phyloP scores from a whole-genome alignment of 2,888 invertebrate genomes.

The Limenitis camilla region DNA sequence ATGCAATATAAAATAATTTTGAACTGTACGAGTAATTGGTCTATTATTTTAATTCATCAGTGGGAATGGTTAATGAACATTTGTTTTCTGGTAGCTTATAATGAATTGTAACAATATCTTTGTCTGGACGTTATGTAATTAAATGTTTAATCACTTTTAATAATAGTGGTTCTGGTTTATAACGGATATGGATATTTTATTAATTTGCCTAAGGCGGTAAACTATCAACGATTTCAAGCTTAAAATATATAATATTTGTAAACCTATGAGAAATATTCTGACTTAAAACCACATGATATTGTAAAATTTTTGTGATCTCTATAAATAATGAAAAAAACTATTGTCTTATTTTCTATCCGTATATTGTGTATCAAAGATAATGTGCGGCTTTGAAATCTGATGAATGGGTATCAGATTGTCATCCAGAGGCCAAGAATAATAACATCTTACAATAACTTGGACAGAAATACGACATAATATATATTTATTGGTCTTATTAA shows the following conservation, averaged over 20 bases:
- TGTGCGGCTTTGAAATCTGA: constrained; percentile 17
- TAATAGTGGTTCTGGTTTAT: neutral
- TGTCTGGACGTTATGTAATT: neutral
- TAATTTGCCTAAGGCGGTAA: neutral
- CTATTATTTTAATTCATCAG: constrained; percentile 13
- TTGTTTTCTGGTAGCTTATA: neutral
- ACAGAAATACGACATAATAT: constrained; percentile 1
- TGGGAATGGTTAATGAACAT: constrained; percentile 1
- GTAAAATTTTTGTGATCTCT: too few species aligned
- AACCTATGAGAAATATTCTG: too few species aligned
- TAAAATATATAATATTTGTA: too few species aligned
- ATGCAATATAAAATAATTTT: constrained; percentile 10
- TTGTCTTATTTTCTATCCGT: neutral
- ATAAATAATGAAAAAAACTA: neutral
- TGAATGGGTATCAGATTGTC: constrained; percentile 11
- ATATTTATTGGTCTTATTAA: too few species aligned
- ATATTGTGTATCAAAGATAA: constrained; percentile 8
- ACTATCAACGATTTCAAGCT: too few species aligned
- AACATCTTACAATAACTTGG: constrained; percentile 1
- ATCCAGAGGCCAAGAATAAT: constrained; percentile 8
- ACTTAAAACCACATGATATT: too few species aligned
- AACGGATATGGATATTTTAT: neutral
- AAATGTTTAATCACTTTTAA: neutral
- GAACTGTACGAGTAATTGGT: constrained; percentile 9
- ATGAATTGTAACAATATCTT: constrained; percentile 3